Base-by-base conservation (phyloP, 2,888 invertebrate genomes). In the Mellilla xanthometata region DNA sequence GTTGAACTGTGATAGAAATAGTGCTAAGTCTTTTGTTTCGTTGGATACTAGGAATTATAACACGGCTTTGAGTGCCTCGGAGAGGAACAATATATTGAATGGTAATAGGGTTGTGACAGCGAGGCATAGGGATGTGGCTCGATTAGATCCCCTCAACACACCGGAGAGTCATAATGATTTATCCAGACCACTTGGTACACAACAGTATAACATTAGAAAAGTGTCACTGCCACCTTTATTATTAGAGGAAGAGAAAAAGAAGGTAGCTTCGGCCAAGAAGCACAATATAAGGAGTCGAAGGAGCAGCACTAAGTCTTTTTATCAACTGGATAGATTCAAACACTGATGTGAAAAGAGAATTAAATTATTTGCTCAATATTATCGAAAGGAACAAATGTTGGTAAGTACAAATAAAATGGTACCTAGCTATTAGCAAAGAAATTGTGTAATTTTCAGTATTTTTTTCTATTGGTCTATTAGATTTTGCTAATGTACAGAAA, bases 21-120 rank as follows among this genome's bases (percentile, higher is more conserved):
- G 89, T 71, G 89, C 89, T 50, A 89, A 88, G 57, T 88, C 88
- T 22, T 87, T 83, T 58, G 81, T 83, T 49, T 89, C 88, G 13
- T 65, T 88, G 42, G 88, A 87, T 43, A 74, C 79, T 39, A 81
- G 74, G 42, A 85, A 78, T 58, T 81, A 71, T 22, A 42, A 47
- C 48, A 50, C 63, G 43, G 74, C 73, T 28, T 59, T 79, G 36
- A 81, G 82, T 58, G 79, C 80, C 5, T 74, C 78, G 2, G 84
- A 84, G 29, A 67, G 79, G 9, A 78, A 72, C 36, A 72, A 70
- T 36, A 55, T 73, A 9, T 49, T 73, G 1, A 78, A 75, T 40
- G 41, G 47, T 1, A 69, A 60, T 38, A 78, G 88, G 53, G 77
- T 86, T 3, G 69, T 80, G 6, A 89, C 88, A 1, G 88, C 85